Percentiles rank a stretch among this genome's conserved stretches.
Conservation (phyloP, 2,888 invertebrate genomes). For the Augiades crinisus region DNA sequence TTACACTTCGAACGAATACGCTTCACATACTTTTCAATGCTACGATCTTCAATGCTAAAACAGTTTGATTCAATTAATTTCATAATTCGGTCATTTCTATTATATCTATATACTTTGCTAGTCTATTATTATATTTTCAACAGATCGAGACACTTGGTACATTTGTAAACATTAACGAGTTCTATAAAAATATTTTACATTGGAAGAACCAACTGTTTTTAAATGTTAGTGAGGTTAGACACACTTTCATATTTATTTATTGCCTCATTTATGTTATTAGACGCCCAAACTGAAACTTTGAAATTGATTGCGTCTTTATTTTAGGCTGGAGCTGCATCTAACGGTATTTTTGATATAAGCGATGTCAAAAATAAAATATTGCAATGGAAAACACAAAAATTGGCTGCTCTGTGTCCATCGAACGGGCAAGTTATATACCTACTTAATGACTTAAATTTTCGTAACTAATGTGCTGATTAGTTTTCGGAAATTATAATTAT, state of each 20-base stretch:
- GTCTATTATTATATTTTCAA: constrained; percentile 32
- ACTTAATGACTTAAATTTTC: no score
- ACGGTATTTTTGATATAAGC: constrained; percentile 68
- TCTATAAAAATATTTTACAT: constrained; percentile 64
- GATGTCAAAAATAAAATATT: constrained; percentile 74
- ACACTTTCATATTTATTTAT: constrained; percentile 23
- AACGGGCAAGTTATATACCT: constrained; percentile 68
- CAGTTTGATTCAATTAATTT: no score
- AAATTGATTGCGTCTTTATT: not conserved
- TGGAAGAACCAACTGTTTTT: constrained; percentile 65
- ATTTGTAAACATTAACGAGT: constrained; percentile 62
- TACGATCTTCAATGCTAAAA: no score
- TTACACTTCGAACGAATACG: no score
- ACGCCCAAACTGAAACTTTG: not conserved
- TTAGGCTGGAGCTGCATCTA: constrained; percentile 61
- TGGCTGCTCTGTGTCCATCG: constrained; percentile 65
- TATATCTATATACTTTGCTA: not conserved
- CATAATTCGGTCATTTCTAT: not conserved
- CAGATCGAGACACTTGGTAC: constrained; percentile 64
- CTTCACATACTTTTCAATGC: not conserved
- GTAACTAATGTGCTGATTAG: no score
- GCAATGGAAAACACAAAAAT: constrained; percentile 74
- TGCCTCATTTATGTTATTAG: not conserved
- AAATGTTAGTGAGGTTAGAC: constrained; percentile 69
- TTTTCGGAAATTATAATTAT: no score